Base-by-base conservation (phyloP, 2,113 vertebrate genomes). In the Malurus alboscapulatus region DNA sequence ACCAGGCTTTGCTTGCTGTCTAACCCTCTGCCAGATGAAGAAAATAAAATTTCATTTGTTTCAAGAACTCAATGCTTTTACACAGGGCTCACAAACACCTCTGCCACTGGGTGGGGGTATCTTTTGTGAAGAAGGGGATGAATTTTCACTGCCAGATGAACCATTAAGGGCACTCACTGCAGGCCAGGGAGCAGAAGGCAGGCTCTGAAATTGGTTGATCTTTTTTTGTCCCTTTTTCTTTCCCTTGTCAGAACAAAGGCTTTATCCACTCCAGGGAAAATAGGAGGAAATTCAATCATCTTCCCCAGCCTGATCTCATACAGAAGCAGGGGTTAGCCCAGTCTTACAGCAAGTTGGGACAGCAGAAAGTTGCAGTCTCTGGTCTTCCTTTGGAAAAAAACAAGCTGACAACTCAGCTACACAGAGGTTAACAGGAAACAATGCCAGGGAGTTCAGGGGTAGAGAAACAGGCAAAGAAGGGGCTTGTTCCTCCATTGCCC, bases 1-100 rank as follows among this genome's bases (percentile, higher is more conserved):
- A 40, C 27, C 34, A 51, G 36, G 11, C 20, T 58, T 71, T 73
- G 1, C 47, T 69, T 36, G 44, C 26, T 73, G 19, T 12, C 7
- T 83, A 82, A 44, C 27, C 26, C 24, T 72, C 50, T 76, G 45
- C 32, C 54, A 79, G 14, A 14, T 42, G 38, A 72, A 74, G 22
- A 58, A 62, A 77, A 20, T 2, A 51, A 62, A 65, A 44, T 21
- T 55, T 48, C 2, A 5, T 80, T 80, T 69, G 5, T 67, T 87
- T 91, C 19, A 38, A 51, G 48, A 38, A 34, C 24, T 50, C 6
- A 0, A 2, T 57, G n/a, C 6, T 15, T 42, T 14, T 1, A 2
- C 26, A 14, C 25, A 66, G 20, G 65, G 34, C 32, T 87, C 51
- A 57, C 25, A 13, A 48, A 20, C 51, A 63, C 9, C 40, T 86